phyloP scores from a whole-genome alignment of 1,140 invertebrate species.

The Neodiprion virginianus region DNA sequence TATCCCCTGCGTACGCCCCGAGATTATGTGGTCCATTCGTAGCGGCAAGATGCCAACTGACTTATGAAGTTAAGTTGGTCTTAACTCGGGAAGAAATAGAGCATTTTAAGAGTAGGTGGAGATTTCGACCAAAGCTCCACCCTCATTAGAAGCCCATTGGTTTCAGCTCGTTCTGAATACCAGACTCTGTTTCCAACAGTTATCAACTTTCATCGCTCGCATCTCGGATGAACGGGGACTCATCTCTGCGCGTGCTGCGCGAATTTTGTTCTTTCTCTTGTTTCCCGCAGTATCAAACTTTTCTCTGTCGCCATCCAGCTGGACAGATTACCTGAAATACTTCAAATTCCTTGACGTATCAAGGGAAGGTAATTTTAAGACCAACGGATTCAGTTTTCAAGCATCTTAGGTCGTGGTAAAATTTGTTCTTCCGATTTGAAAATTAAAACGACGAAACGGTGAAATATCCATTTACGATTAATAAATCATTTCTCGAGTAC shows the following conservation, averaged over 20 bases:
- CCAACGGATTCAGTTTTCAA: too few species aligned
- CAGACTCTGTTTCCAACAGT: conserved; percentile 13
- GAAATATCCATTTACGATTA: too few species aligned
- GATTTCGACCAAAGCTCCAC: conserved; percentile 56
- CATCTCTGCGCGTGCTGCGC: too few species aligned
- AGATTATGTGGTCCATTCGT: conserved; percentile 30
- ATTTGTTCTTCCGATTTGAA: too few species aligned
- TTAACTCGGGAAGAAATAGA: conserved; percentile 56
- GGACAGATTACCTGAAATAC: too few species aligned
- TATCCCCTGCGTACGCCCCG: conserved; percentile 30
- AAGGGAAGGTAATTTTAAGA: too few species aligned
- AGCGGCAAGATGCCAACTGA: conserved; percentile 58
- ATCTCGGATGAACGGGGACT: too few species aligned
- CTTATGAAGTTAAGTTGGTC: conserved; percentile 55
- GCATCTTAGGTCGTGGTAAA: too few species aligned
- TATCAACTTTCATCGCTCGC: not conserved
- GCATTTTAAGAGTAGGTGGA: conserved; percentile 60
- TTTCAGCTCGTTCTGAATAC: conserved; percentile 21
- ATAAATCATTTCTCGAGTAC: too few species aligned
- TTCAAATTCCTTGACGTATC: too few species aligned
- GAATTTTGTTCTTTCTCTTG: not conserved
- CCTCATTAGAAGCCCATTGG: conserved; percentile 58
- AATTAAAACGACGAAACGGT: too few species aligned
- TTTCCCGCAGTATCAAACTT: not conserved
- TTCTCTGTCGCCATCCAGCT: too few species aligned